These are phyloP conservation scores for Lutjanus campechanus DNA, from an alignment of 2,797 vertebrate species.

Conservation along the genomic window DNA sequence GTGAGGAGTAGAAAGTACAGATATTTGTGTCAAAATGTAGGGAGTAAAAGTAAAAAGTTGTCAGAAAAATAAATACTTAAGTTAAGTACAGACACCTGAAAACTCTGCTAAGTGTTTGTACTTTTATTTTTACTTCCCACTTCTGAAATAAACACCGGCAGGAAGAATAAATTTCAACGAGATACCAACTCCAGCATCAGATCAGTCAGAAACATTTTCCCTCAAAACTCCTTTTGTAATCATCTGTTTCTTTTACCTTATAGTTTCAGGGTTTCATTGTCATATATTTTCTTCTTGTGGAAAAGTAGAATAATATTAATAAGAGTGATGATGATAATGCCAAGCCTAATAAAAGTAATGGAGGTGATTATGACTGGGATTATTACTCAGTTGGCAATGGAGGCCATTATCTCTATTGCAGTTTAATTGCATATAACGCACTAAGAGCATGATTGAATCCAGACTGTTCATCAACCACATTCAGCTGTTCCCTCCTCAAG, in stretches of 20 bases:
- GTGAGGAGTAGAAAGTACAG: too few species aligned
- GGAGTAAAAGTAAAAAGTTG: too few species aligned
- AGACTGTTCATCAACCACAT: slow-evolving; percentile 87
- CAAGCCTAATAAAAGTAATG: slow-evolving; percentile 88
- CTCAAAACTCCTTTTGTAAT: slow-evolving; percentile 50
- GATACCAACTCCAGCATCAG: slow-evolving; percentile 12
- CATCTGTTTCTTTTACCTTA: slow-evolving; percentile 62
- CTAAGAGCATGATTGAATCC: slow-evolving; percentile 89
- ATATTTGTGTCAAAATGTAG: too few species aligned
- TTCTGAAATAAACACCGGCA: slow-evolving; percentile 36
- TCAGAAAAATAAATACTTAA: too few species aligned
- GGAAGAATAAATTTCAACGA: slow-evolving; percentile 22
- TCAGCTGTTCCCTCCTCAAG: slow-evolving; percentile 86
- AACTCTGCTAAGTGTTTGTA: too few species aligned
- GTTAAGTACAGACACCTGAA: too few species aligned
- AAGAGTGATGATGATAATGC: slow-evolving; percentile 84
- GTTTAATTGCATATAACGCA: slow-evolving; percentile 90
- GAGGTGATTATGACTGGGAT: slow-evolving; percentile 88
- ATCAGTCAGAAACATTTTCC: slow-evolving; percentile 34
- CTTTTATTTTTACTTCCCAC: too few species aligned
- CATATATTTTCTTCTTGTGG: slow-evolving; percentile 74
- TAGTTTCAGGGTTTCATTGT: slow-evolving; percentile 72
- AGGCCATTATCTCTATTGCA: slow-evolving; percentile 89
- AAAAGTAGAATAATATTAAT: slow-evolving; percentile 85
- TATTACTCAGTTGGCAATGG: slow-evolving; percentile 87